These are phyloP conservation scores for Nyleta sp. DNA, from an alignment of 2,888 invertebrate species.

Conservation along the genomic window DNA sequence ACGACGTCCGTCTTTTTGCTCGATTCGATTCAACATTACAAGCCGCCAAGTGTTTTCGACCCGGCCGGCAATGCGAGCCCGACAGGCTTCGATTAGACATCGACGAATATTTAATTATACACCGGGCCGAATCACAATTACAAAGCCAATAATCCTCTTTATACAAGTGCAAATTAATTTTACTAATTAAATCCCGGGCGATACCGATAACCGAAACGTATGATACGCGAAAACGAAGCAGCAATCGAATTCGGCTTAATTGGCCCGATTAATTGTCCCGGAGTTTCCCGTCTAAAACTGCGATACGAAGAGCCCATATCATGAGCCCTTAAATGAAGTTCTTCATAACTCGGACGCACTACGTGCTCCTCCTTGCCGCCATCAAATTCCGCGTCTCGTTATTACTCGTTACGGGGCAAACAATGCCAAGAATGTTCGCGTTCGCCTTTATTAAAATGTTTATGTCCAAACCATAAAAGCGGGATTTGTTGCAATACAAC, in stretches of 20 bases:
- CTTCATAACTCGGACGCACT: not conserved
- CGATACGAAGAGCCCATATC: not conserved
- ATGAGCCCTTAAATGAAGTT: constrained; percentile 10
- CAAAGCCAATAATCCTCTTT: constrained; percentile 28
- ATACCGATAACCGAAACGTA: not conserved
- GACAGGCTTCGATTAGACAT: not conserved
- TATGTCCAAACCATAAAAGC: not conserved
- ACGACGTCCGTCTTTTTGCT: too few species aligned
- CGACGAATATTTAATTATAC: constrained; percentile 9
- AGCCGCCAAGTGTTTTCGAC: too few species aligned
- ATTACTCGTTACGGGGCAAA: constrained; percentile 8
- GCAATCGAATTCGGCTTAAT: not conserved
- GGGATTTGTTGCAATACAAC: not conserved
- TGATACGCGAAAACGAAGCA: not conserved
- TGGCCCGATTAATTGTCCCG: not conserved
- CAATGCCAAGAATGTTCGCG: constrained; percentile 1
- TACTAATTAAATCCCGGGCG: constrained; percentile 15
- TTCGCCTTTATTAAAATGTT: constrained; percentile 4
- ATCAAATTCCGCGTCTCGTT: constrained; percentile 6
- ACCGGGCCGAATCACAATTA: not conserved
- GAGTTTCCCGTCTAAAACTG: not conserved
- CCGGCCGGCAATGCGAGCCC: not conserved
- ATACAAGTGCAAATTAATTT: constrained; percentile 13
- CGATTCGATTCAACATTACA: too few species aligned
- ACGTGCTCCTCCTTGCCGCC: not conserved